Base-by-base conservation (phyloP, 1,140 invertebrate species). In the Anastrepha ludens region DNA sequence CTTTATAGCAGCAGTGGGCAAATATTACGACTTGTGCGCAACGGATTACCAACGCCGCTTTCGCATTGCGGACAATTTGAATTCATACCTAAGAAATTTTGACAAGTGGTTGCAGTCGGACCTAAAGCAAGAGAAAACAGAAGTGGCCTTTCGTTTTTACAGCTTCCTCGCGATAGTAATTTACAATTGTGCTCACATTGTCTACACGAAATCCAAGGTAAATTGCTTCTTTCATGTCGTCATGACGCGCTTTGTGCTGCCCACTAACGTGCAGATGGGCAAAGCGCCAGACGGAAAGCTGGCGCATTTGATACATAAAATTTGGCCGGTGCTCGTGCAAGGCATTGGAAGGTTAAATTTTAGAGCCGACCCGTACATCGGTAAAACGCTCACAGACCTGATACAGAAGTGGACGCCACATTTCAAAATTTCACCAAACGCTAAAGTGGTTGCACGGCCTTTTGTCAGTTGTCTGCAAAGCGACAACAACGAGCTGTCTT, bases 161-260 rank as follows among this genome's bases (percentile, higher is more conserved):
- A 93, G 91, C 60, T 93, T 93, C 39, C 85, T 93, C 29, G 92
- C 92, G 7, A 92, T 93, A 41, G 92, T 93, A 55, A 91, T 93
- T 17, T 93, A 92, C 58, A 92, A 93, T 86, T 93, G 93, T 13
- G 87, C 91, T 6, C 88, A 87, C 7, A 87, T 93, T 2, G 89
- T 91, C 3, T 93, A 93, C 67, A 90, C 91, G 2, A 89, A 92
- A 55, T 90, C 92, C 11, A 93, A 93, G 88, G 91, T 90, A 3
- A 91, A 64, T 29, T 93, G 93, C 58, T 93, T 93, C 67, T 93
- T 93, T 20, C 92, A 93, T 74, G 70, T 93, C 87, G 90, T 91
- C 20, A 90, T 93, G 89, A 89, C 89, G 9, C 90, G 91, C 0
- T 93, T 91, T 78, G 89, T 93, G 64, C 88, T 93, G 13, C 91